A percentile compares a stretch with the other conserved stretches of the same genome.
These are phyloP conservation scores for Melanotaenia nigrans DNA, from an alignment of 2,797 vertebrate species.

Conservation along the genomic window DNA sequence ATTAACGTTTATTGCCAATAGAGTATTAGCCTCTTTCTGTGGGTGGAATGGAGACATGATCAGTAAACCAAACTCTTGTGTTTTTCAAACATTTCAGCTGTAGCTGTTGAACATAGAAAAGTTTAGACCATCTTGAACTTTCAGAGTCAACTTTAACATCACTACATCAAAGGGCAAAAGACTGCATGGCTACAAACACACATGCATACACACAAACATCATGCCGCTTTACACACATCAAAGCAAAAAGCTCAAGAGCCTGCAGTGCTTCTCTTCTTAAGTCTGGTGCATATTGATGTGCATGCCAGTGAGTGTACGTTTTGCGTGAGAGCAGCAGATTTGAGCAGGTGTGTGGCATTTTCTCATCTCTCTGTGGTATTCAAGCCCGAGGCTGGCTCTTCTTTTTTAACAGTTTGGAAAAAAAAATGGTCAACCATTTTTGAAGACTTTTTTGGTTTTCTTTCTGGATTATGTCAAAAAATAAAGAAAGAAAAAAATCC, in stretches of 20 bases:
- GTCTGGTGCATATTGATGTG: constrained; percentile 28
- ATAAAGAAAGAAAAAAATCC: no score
- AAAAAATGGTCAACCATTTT: constrained; percentile 27
- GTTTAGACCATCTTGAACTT: constrained; percentile 26
- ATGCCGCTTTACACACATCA: constrained; percentile 59
- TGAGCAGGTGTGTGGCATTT: constrained; percentile 56
- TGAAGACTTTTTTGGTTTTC: constrained; percentile 35
- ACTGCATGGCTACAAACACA: constrained; percentile 14
- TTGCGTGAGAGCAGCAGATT: constrained; percentile 6
- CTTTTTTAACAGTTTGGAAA: constrained; percentile 24
- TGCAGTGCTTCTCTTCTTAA: constrained; percentile 35
- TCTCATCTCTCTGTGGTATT: constrained; percentile 53
- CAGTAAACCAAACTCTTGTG: constrained; percentile 12
- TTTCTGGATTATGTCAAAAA: not conserved
- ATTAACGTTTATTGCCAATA: not conserved
- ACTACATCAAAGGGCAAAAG: constrained; percentile 36
- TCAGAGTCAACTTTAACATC: constrained; percentile 24
- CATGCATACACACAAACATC: constrained; percentile 7
- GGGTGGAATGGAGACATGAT: not conserved
- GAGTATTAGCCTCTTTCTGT: constrained; percentile 11
- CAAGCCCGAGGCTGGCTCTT: constrained; percentile 36
- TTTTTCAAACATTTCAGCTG: not conserved
- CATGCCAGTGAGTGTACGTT: constrained; percentile 1
- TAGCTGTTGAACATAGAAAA: not conserved
- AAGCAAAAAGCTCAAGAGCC: constrained; percentile 52